Evolutionary conservation across 2,113 vertebrate genomes (phyloP).

Genomic region (Malaclemys terrapin): DNA sequence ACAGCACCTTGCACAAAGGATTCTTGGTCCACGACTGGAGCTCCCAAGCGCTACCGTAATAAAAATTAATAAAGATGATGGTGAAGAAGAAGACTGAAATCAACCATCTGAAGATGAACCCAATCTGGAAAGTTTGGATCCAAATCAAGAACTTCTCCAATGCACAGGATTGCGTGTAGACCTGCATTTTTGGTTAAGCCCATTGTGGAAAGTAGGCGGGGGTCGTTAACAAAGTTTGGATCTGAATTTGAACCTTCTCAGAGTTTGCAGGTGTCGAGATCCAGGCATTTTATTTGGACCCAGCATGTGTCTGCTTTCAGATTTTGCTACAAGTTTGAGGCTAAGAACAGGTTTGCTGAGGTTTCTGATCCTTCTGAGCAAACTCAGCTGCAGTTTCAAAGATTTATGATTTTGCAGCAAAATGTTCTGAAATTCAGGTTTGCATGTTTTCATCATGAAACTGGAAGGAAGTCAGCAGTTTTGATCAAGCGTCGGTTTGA

Average conservation of each 20-base stretch:
- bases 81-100: not conserved
- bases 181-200: not conserved
- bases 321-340: not conserved
- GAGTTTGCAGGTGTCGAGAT: not conserved
- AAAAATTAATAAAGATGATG: not conserved
- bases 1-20: not conserved
- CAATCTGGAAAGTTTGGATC: not conserved
- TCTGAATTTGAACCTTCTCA: not conserved
- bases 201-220: not conserved
- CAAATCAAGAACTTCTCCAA: not conserved
- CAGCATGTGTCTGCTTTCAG: not conserved
- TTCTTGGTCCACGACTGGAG: not conserved
- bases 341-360: not conserved
- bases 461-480: conserved; percentile 31
- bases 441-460: not conserved
- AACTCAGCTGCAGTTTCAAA: not conserved
- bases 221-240: not conserved
- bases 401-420: not conserved
- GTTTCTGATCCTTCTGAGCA: not conserved
- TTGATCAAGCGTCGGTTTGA: conserved; percentile 45
- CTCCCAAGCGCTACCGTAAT: not conserved
- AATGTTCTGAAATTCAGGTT: not conserved
- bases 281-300: not conserved
- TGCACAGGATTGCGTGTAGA: not conserved
- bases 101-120: not conserved